phyloP scores from a whole-genome alignment of 2,888 invertebrate species.

The Acronicta alni region DNA sequence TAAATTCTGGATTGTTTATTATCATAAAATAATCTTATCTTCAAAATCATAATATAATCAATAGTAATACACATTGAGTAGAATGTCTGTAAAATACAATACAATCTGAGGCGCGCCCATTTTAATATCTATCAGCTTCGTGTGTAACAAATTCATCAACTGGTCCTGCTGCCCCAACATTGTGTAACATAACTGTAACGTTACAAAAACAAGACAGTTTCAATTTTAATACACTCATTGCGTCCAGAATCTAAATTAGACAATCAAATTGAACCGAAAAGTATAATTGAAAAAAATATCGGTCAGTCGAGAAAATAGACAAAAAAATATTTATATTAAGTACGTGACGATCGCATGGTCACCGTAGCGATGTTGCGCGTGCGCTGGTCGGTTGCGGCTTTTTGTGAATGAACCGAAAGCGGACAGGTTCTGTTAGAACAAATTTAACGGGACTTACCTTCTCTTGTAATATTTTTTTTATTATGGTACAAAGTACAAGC shows the following conservation, averaged over 20 bases:
- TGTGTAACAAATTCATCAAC: slow-evolving; percentile 39
- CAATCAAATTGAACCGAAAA: slow-evolving; percentile 41
- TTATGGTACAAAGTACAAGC: slow-evolving; percentile 63
- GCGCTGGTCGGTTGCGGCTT: slow-evolving; percentile 77
- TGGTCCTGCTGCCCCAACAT: slow-evolving; percentile 23
- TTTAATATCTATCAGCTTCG: slow-evolving; percentile 20
- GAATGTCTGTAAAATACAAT: slow-evolving; percentile 16
- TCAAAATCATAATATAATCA: neutral
- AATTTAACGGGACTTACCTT: slow-evolving; percentile 81
- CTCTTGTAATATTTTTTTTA: slow-evolving; percentile 69
- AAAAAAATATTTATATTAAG: slow-evolving; percentile 67
- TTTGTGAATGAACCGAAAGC: slow-evolving; percentile 82
- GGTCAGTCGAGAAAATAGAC: slow-evolving; percentile 57
- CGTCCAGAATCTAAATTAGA: slow-evolving; percentile 45
- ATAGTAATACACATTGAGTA: neutral
- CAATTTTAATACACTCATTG: slow-evolving; percentile 56
- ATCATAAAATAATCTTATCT: neutral
- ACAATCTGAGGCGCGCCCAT: slow-evolving; percentile 27
- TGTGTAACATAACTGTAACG: slow-evolving; percentile 54
- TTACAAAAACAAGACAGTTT: slow-evolving; percentile 45
- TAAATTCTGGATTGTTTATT: too few species aligned
- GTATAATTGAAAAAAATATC: slow-evolving; percentile 63
- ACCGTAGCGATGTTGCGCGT: slow-evolving; percentile 72
- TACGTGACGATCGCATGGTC: slow-evolving; percentile 74
- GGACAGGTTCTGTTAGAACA: slow-evolving; percentile 82